Percentiles rank a stretch among this genome's conserved stretches.
These are phyloP conservation scores for Antechinus stuartii DNA, from an alignment of 2,113 vertebrate genomes.

Conservation along the genomic window DNA sequence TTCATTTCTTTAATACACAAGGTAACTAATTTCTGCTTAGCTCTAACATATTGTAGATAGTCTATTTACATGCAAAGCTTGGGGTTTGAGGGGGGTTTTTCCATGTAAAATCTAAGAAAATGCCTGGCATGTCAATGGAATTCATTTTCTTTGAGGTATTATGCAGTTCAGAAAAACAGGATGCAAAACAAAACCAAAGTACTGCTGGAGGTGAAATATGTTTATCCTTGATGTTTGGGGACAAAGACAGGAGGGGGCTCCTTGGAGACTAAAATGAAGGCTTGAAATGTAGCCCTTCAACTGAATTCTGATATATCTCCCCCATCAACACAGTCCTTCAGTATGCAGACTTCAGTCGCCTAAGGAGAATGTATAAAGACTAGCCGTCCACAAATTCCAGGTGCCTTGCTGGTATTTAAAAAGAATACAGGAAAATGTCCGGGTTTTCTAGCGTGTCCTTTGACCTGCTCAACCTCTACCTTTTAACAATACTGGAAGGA, in stretches of 20 bases:
- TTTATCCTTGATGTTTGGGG: neutral
- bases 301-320: neutral
- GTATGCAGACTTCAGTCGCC: neutral
- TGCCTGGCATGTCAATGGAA: neutral
- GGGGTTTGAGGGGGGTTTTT: neutral
- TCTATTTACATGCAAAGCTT: slow-evolving; percentile 4
- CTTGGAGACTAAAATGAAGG: neutral
- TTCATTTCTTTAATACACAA: neutral
- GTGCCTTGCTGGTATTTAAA: neutral
- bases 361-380: neutral
- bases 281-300: neutral
- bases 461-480: neutral
- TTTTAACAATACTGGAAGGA: neutral
- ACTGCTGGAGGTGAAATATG: neutral
- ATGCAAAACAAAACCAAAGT: neutral
- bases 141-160: neutral
- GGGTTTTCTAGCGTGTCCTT: neutral
- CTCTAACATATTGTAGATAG: neutral
- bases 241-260: neutral
- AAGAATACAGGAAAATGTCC: neutral
- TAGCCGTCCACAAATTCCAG: neutral
- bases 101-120: neutral
- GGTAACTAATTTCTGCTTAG: neutral
- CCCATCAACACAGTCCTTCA: neutral
- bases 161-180: neutral